These are phyloP conservation scores for Acronicta leporina DNA, from an alignment of 2,888 invertebrate species.

Conservation along the genomic window DNA sequence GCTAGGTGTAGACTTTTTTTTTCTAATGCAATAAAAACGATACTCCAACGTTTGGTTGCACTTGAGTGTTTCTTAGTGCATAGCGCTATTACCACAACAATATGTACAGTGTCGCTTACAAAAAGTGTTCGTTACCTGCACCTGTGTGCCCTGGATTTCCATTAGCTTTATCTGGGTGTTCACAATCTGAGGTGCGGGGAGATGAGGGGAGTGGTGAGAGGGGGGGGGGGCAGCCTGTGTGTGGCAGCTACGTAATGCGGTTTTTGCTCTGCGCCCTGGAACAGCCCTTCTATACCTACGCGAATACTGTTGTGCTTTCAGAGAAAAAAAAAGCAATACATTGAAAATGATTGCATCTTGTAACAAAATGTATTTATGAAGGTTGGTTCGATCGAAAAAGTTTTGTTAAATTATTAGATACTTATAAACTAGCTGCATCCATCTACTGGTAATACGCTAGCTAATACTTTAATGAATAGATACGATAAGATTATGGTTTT, in stretches of 20 bases:
- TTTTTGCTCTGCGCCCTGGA: slow-evolving; percentile 39
- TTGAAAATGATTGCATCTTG: not conserved
- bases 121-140: slow-evolving; percentile 10
- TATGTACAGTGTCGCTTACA: slow-evolving; percentile 10
- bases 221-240: slow-evolving; percentile 29
- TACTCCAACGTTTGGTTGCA: too few species aligned
- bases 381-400: too few species aligned
- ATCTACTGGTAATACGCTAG: too few species aligned
- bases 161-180: slow-evolving; percentile 36
- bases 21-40: too few species aligned
- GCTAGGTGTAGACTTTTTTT: too few species aligned
- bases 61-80: not conserved
- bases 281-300: slow-evolving; percentile 7
- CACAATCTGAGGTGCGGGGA: slow-evolving; percentile 21
- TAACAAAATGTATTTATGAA: too few species aligned
- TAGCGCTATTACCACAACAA: slow-evolving; percentile 1
- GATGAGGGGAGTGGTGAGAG: slow-evolving; percentile 3
- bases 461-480: too few species aligned
- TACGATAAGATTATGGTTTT: too few species aligned
- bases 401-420: too few species aligned
- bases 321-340: slow-evolving; percentile 3
- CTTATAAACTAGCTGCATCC: too few species aligned
- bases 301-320: slow-evolving; percentile 16
- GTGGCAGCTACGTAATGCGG: slow-evolving; percentile 51
- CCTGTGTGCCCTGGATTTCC: slow-evolving; percentile 29